Conservation (phyloP, 2,888 invertebrate genomes). For the Cataglyphis cursor region DNA sequence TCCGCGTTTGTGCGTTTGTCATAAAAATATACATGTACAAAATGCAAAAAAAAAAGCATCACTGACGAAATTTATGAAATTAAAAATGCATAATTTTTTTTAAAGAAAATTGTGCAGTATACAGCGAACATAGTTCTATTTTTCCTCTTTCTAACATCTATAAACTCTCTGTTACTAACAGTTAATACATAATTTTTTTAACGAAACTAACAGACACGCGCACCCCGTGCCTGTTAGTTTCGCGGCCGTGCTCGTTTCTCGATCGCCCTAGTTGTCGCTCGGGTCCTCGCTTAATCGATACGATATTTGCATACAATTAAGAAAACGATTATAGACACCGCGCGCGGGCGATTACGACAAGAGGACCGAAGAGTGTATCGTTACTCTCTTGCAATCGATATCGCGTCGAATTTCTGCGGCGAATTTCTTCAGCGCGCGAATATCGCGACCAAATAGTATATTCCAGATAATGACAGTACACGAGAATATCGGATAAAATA, state of each 20-base stretch:
- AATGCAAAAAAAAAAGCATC: neutral
- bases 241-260: neutral
- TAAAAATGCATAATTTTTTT: neutral
- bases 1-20: neutral
- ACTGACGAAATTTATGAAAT: neutral
- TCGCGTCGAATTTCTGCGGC: conserved; percentile 20
- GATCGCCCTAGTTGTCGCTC: conserved; percentile 26
- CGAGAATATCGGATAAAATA: conserved; percentile 1
- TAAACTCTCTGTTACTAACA: neutral
- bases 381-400: conserved; percentile 35
- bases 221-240: neutral
- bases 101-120: neutral
- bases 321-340: conserved; percentile 44
- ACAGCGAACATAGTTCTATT: neutral
- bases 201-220: neutral
- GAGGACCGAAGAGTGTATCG: conserved; percentile 9
- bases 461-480: neutral
- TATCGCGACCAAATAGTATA: neutral
- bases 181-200: conserved; percentile 2
- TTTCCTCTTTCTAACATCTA: neutral
- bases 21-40: neutral
- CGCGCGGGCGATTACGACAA: conserved; percentile 33
- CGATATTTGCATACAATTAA: conserved; percentile 64
- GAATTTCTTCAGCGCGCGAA: conserved; percentile 24
- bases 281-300: conserved; percentile 54